A percentile compares a stretch with the other conserved stretches of the same genome.
Conservation (phyloP, 2,888 invertebrate species). For the Schrankia costaestrigalis region DNA sequence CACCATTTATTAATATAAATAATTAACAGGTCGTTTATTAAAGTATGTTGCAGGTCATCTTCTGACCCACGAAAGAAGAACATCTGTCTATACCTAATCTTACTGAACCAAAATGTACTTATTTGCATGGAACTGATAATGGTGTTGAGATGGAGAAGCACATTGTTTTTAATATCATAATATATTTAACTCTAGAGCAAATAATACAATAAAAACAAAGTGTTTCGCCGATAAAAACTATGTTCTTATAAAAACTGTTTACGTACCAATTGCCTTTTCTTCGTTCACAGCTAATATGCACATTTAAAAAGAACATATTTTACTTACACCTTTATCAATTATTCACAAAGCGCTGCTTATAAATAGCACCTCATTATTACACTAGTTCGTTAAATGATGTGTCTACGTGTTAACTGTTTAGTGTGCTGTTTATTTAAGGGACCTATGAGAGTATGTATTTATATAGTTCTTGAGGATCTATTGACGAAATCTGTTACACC, state of each 20-base stretch:
- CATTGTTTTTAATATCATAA: too few species aligned
- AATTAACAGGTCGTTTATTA: slow-evolving; percentile 25
- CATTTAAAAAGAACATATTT: slow-evolving; percentile 22
- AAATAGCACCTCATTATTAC: slow-evolving; percentile 24
- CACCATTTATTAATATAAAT: slow-evolving; percentile 12
- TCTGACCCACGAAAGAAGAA: slow-evolving; percentile 54
- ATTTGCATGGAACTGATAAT: slow-evolving; percentile 41
- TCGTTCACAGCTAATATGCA: background rate
- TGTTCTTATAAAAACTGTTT: slow-evolving; percentile 18
- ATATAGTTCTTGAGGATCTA: slow-evolving; percentile 21
- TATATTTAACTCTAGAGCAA: too few species aligned
- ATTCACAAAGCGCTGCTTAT: slow-evolving; percentile 35
- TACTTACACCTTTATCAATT: slow-evolving; percentile 31
- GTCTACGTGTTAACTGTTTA: slow-evolving; percentile 24
- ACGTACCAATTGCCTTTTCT: too few species aligned
- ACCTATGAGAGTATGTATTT: slow-evolving; percentile 27
- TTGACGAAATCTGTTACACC: slow-evolving; percentile 21
- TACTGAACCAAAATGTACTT: slow-evolving; percentile 46
- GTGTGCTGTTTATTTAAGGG: slow-evolving; percentile 21
- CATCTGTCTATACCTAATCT: slow-evolving; percentile 33
- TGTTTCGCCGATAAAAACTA: slow-evolving; percentile 18
- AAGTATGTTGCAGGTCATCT: slow-evolving; percentile 66
- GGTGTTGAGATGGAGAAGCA: slow-evolving; percentile 23
- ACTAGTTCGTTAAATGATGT: slow-evolving; percentile 23
- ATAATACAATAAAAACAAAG: slow-evolving; percentile 9